Evolutionary conservation across 1,140 invertebrate species (phyloP).

Genomic region (Acromyrmex echinatior): DNA sequence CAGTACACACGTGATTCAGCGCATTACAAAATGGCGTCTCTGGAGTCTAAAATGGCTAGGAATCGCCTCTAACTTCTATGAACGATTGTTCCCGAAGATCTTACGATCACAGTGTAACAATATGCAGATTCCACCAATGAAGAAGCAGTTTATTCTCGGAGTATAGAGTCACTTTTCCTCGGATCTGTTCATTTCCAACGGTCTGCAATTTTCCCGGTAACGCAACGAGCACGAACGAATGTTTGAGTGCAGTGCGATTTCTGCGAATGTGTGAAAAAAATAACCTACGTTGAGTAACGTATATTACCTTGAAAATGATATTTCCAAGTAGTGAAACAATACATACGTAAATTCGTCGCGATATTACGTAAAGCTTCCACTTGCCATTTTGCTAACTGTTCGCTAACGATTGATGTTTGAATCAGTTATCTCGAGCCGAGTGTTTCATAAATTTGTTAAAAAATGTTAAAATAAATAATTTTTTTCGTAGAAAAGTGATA

Average conservation of each 20-base stretch:
- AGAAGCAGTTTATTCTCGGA: slow-evolving; percentile 16
- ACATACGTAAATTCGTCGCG: not conserved
- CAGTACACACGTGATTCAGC: not conserved
- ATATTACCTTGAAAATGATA: slow-evolving; percentile 21
- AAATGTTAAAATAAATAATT: not conserved
- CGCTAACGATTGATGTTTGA: not conserved
- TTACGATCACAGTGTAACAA: not conserved
- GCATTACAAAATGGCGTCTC: not conserved
- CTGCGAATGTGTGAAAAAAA: slow-evolving; percentile 45
- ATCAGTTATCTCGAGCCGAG: too few relatives aligned
- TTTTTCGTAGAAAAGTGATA: not conserved
- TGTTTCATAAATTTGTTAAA: not conserved
- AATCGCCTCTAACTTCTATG: not conserved
- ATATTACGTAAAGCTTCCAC: not conserved
- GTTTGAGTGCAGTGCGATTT: slow-evolving; percentile 32
- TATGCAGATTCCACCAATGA: not conserved
- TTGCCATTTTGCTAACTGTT: not conserved
- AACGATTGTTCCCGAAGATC: not conserved
- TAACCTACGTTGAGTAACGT: slow-evolving; percentile 25
- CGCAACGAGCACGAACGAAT: slow-evolving; percentile 5
- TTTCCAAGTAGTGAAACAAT: slow-evolving; percentile 70
- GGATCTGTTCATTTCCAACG: not conserved
- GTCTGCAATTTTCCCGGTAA: not conserved
- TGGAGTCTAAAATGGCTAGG: not conserved
- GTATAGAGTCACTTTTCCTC: slow-evolving; percentile 10